phyloP scores from a whole-genome alignment of 92 coral and sea anemone species.

The Porites divaricata region DNA sequence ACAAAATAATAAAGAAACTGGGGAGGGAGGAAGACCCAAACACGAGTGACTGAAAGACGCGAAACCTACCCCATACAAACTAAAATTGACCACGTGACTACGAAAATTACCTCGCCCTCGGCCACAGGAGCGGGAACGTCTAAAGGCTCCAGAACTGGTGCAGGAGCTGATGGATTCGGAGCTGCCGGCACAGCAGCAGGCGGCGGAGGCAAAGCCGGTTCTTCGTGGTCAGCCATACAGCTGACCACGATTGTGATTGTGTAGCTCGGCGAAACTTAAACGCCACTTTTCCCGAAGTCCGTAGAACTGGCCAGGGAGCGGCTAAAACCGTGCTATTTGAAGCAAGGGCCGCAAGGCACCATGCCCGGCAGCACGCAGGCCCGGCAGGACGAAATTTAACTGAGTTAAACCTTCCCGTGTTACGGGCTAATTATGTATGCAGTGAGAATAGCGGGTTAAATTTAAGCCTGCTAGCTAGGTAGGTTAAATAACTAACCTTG shows the following conservation, averaged over 20 bases:
- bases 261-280: slow-evolving; percentile 8
- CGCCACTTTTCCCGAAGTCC: slow-evolving; percentile 16
- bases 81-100: slow-evolving; percentile 18
- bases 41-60: not conserved
- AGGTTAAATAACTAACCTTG: too few species aligned
- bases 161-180: slow-evolving; percentile 34
- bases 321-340: too few species aligned
- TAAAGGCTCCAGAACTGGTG: slow-evolving; percentile 33
- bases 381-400: too few species aligned
- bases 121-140: slow-evolving; percentile 18
- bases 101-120: slow-evolving; percentile 6
- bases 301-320: slow-evolving; percentile 14
- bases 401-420: too few species aligned
- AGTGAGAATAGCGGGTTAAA: too few species aligned
- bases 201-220: slow-evolving; percentile 12
- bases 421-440: too few species aligned
- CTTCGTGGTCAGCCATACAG: slow-evolving; percentile 31
- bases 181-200: slow-evolving; percentile 5
- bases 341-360: too few species aligned
- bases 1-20: slow-evolving; percentile 17
- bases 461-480: too few species aligned
- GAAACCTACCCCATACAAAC: slow-evolving; percentile 19
- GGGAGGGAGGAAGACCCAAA: not conserved
- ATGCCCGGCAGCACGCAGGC: too few species aligned
- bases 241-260: not conserved